Conservation (phyloP, 30 jellyfish, hydroid and myxozoan species). For the Hydractinia symbiolongicarpus region DNA sequence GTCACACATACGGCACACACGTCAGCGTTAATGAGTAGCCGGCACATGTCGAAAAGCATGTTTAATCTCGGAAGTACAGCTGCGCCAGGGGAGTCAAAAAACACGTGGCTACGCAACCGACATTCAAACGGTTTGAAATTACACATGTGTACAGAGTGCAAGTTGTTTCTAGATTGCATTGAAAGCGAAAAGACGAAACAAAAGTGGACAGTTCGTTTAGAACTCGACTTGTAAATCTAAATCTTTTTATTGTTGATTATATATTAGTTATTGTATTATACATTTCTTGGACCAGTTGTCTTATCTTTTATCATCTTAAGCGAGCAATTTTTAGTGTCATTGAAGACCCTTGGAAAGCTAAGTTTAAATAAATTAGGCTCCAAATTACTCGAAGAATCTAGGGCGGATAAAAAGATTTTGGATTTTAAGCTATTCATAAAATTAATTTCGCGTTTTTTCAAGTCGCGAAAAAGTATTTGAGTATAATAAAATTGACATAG, state of each 20-base stretch:
- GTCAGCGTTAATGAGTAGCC: background rate
- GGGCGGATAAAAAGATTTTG: too few species aligned
- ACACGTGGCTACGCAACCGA: background rate
- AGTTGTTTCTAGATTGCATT: slow-evolving; percentile 28
- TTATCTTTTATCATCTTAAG: too few species aligned
- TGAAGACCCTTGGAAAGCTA: too few species aligned
- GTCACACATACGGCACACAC: slow-evolving; percentile 1
- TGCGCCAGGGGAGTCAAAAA: background rate
- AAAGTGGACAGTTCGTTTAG: slow-evolving; percentile 31
- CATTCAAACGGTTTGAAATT: background rate
- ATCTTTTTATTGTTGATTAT: background rate
- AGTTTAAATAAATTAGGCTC: too few species aligned
- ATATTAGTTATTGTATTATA: too few species aligned
- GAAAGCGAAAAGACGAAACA: slow-evolving; percentile 8
- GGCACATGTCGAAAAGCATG: background rate
- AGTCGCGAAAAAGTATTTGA: too few species aligned
- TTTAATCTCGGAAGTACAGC: background rate
- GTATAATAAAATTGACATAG: too few species aligned
- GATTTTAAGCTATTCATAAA: too few species aligned
- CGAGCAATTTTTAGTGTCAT: too few species aligned
- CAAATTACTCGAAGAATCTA: too few species aligned
- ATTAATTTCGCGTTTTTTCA: too few species aligned
- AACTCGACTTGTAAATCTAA: slow-evolving; percentile 4
- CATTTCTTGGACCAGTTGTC: too few species aligned
- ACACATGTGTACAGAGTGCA: slow-evolving; percentile 20